Percentiles rank a stretch among this genome's conserved stretches.
Conservation (phyloP, 2,797 vertebrate species). For the Myotis myotis region DNA sequence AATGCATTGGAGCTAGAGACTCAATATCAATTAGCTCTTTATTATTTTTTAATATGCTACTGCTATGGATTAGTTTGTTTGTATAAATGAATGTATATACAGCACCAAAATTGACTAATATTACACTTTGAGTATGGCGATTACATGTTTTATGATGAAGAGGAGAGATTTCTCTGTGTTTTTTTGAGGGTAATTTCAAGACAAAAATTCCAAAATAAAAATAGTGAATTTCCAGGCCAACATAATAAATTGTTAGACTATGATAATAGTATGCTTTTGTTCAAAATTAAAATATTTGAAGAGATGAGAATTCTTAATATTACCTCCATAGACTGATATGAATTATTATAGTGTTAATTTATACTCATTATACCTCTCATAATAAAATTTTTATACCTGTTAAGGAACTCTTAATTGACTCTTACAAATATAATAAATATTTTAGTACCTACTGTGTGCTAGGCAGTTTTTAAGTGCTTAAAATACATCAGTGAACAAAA, state of each 20-base stretch:
- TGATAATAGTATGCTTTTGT: conserved; percentile 6
- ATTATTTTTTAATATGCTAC: background rate
- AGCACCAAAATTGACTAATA: background rate
- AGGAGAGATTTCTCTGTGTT: background rate
- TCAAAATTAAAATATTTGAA: conserved; percentile 44
- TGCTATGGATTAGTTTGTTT: background rate
- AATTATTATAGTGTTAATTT: conserved; percentile 43
- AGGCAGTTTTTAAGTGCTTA: background rate
- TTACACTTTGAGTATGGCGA: background rate
- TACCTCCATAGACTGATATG: background rate
- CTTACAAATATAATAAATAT: background rate
- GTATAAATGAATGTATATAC: background rate
- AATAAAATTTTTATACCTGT: background rate
- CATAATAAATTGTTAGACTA: background rate
- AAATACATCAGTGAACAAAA: background rate
- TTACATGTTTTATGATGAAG: background rate
- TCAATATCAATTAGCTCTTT: background rate
- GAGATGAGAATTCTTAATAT: conserved; percentile 5
- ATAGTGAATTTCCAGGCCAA: conserved; percentile 5
- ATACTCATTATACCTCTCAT: background rate
- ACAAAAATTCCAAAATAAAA: background rate
- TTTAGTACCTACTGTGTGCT: conserved; percentile 39
- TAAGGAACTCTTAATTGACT: background rate
- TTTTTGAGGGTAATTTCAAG: background rate
- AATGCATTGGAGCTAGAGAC: background rate